A percentile compares a stretch with the other conserved stretches of the same genome.
Evolutionary conservation across 2,113 vertebrate genomes (phyloP).

Genomic region (Osmerus mordax): DNA sequence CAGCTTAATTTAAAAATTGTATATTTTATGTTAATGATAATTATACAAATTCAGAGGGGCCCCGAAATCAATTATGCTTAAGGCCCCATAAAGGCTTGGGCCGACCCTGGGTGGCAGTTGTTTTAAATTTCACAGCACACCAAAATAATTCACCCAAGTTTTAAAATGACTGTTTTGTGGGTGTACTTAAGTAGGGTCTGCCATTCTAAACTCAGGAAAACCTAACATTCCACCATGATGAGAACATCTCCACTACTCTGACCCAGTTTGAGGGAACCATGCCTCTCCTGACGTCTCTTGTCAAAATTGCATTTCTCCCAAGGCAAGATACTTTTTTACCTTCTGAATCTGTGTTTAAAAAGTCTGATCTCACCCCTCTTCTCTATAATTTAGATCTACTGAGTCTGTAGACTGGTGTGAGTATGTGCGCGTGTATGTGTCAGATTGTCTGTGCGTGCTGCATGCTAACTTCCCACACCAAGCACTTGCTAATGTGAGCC

Average conservation of each 20-base stretch:
- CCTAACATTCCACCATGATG: neutral
- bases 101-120: no score
- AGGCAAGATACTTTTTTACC: slow-evolving; percentile 15
- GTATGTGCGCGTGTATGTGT: slow-evolving; percentile 9
- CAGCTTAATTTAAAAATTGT: no score
- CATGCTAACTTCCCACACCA: neutral
- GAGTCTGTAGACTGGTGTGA: slow-evolving; percentile 52
- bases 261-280: slow-evolving; percentile 35
- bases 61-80: no score
- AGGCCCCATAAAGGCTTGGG: no score
- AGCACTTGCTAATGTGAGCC: neutral
- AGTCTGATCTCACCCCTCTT: slow-evolving; percentile 62
- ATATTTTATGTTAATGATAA: no score
- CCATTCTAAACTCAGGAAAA: no score
- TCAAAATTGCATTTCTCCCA: slow-evolving; percentile 40
- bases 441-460: neutral
- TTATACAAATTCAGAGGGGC: no score
- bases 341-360: slow-evolving; percentile 23
- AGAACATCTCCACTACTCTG: slow-evolving; percentile 16
- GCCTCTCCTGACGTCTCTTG: slow-evolving; percentile 34
- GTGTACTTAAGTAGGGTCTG: no score
- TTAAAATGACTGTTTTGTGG: no score
- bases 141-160: no score
- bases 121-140: no score
- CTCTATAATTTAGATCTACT: slow-evolving; percentile 60